Evolutionary conservation across 2,888 invertebrate species (phyloP), one percentile per base, ranked within the genome.

Genomic region (Pyralis farinalis): DNA sequence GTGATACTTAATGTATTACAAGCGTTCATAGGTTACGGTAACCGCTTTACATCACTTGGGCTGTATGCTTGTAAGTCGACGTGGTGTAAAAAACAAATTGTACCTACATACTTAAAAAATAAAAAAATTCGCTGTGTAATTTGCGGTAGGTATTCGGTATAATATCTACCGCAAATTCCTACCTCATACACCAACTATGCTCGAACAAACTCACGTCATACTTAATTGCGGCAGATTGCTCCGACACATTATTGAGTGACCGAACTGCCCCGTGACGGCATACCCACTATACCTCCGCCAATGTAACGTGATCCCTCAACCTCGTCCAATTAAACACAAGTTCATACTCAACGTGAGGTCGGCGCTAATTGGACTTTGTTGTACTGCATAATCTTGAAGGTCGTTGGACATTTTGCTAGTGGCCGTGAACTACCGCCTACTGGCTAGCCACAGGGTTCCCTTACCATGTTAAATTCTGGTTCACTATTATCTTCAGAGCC

Each of bases 151-250:
- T n/a, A n/a, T n/a, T n/a, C n/a, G n/a, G n/a, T n/a, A n/a, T n/a
- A n/a, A n/a, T n/a, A n/a, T n/a, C n/a, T n/a, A 16, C 16, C 16
- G 16, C 16, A 16, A 16, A 16, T 16, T 16, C 16, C 16, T 16
- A 16, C 4, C 4, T 16, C 16, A 4, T 16, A 22, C 12, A 30
- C 25, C 12, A 25, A 5, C 16, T 16, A 5, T 27, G 21, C 35
- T 30, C 12, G 12, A 34, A 37, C 43, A 40, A 39, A 51, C 59
- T 76, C 71, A 70, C 80, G 79, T 84, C 83, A 83, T 78, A 49
- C 52, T 61, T 78, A 76, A 82, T 81, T 82, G 70, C 61, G 49
- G 63, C 51, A 71, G 58, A 78, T 79, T 72, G 71, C 53, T 55
- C 49, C 48, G 58, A 55, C 70, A 70, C 57, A 62, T 67, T 63